Evolutionary conservation across 2,113 vertebrate genomes (phyloP), one percentile per base, ranked within the genome.

Genomic region (Xyliphius kryptos): DNA sequence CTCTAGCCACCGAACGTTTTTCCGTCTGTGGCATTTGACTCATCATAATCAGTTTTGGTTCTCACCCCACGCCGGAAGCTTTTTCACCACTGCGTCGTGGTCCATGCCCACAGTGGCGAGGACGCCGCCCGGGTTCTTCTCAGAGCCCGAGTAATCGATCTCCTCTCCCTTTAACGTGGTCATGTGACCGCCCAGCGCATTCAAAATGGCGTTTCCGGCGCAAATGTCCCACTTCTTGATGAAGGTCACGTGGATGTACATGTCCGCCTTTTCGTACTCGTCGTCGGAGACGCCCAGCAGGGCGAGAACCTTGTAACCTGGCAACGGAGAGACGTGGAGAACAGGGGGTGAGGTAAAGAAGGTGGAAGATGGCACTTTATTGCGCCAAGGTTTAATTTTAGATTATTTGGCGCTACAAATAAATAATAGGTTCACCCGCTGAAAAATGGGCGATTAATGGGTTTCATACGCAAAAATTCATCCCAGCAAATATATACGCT

Each of bases 221-320:
- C 95, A 99, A 71, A 99, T 97, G 81, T 99, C 95, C 94, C 96
- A 97, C 63, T 99, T 99, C 75, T 99, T 98, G 66, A 99, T 97
- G 56, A 82, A 89, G 0, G 94, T 99, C 63, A 92, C 87, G 16
- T 98, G 95, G 56, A 99, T 76, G 71, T 99, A 99, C 6, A 95
- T 72, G 1, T 98, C 96, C 21, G 94, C 94, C 80, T 89, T 81
- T 61, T 93, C 90, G 52, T 91, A 80, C 13, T 87, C 83, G 4
- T 80, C 76, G 44, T 85, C 80, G n/a, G n/a, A n/a, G 19, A 83
- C 81, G 13, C 89, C 87, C n/a, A 98, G 76, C 19, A 99, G 90
- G 0, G 94, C 83, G 58, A 98, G 82, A 0, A 97, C 94, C 81
- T 99, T 99, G 71, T 98, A 99, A 48, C 96, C 94, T 98, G 71